Conservation (phyloP, 2,797 vertebrate genomes). For the Ambastaia sidthimunki region DNA sequence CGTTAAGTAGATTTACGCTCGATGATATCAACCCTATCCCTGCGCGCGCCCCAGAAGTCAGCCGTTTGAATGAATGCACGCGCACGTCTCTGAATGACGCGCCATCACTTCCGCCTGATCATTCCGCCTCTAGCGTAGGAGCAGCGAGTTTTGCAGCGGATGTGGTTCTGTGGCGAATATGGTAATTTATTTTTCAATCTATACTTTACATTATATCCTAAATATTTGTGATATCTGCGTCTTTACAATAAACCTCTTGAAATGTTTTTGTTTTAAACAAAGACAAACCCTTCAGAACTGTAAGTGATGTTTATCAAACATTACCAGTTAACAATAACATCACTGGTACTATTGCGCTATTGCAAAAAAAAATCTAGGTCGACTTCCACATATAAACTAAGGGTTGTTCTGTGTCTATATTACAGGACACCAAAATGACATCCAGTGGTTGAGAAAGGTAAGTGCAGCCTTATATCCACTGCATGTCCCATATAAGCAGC, state of each 20-base stretch:
- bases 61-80: slow-evolving; percentile 42
- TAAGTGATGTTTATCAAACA: no score
- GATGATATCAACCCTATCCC: not conserved
- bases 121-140: not conserved
- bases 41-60: slow-evolving; percentile 31
- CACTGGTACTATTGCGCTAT: no score
- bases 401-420: not conserved
- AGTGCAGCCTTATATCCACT: slow-evolving; percentile 28
- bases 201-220: no score
- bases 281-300: no score
- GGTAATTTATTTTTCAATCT: no score
- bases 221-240: no score
- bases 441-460: slow-evolving; percentile 32
- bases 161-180: not conserved
- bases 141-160: not conserved
- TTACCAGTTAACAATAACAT: no score
- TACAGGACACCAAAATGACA: slow-evolving; percentile 9
- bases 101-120: slow-evolving; percentile 20
- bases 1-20: not conserved
- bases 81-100: slow-evolving; percentile 23
- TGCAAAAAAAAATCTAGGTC: not conserved
- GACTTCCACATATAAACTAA: not conserved
- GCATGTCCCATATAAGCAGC: not conserved
- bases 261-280: no score
- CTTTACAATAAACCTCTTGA: no score